Base-by-base conservation (phyloP, 2,113 vertebrate genomes). In the Albula goreensis region DNA sequence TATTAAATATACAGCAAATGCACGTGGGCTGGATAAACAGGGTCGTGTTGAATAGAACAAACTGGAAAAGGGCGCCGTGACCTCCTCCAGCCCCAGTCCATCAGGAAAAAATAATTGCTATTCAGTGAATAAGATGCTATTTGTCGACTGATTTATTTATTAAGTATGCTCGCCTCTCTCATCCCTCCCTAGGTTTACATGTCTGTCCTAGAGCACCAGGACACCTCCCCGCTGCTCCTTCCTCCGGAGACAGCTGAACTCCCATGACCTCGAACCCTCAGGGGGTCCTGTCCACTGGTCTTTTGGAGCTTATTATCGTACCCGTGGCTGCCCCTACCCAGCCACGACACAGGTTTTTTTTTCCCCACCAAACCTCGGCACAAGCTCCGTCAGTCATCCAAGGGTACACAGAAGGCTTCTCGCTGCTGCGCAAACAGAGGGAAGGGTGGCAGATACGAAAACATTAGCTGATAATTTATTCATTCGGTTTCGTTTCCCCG, bases 391-490 rank as follows among this genome's bases (percentile, higher is more conserved):
- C 81, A 60, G 53, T 85, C 78, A 85, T 9, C 31, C 6, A 19
- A 52, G 25, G n/a, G 25, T 41, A 57, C 49, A 85, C 50, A 56
- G 80, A n/a, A 7, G 52, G 52, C 51, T 52, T 50, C 5, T 6
- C 41, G 31, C 78, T 41, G 31, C 3, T 50, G 57, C 84, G 50
- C 60, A 9, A 22, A 10, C 49, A 25, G 52, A 50, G 12, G 25
- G 17, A 52, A 3, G 60, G 19, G 74, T 31, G 52, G 53, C 53
- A 48, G 50, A 10, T 53, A 3, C 53, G 31, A 53, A 50, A 85
- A 66, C 80, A 56, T 60, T 85, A 80, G 52, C 84, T 63, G 48
- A 63, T 85, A 80, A 85, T 63, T 80, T 77, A 80, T 85, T 48
- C 78, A 25, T 51, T 49, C 81, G 12, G 25, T 85, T 53, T 81